Conservation (phyloP, 2,797 vertebrate species). For the Chelonia mydas region DNA sequence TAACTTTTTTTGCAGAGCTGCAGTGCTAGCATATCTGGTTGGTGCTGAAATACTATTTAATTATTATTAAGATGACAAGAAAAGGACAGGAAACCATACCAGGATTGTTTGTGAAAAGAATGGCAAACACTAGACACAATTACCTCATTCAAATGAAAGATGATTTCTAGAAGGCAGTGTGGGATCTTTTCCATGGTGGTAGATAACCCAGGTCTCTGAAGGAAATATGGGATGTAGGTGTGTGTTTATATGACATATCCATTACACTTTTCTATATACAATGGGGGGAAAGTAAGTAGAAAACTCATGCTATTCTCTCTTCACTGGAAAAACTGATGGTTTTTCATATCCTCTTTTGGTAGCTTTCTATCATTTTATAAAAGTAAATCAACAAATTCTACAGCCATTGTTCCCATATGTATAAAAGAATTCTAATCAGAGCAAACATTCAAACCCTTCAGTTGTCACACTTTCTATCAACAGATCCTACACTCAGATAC, state of each 20-base stretch:
- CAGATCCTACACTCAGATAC: not conserved
- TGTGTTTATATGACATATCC: not conserved
- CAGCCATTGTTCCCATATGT: not conserved
- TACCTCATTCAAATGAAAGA: not conserved
- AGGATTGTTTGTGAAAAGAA: slow-evolving; percentile 1
- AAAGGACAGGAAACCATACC: not conserved
- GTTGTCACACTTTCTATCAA: not conserved
- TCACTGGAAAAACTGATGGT: not conserved
- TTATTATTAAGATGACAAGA: not conserved
- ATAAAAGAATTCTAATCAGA: slow-evolving; percentile 23
- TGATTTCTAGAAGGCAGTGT: slow-evolving; percentile 14
- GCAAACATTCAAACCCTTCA: slow-evolving; percentile 13
- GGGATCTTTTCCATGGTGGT: not conserved
- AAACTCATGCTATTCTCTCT: slow-evolving; percentile 7
- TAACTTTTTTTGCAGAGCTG: not conserved
- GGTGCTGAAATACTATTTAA: not conserved
- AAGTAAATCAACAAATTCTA: slow-evolving; percentile 35
- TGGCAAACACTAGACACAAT: not conserved
- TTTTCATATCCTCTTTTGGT: slow-evolving; percentile 25
- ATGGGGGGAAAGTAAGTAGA: not conserved
- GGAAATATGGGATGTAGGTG: not conserved
- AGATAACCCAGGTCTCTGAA: not conserved
- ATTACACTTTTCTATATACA: slow-evolving; percentile 11
- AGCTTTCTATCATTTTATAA: slow-evolving; percentile 39
- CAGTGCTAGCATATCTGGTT: not conserved